Base-by-base conservation (phyloP, 2,797 vertebrate species). In the Phoxinus dragarum region DNA sequence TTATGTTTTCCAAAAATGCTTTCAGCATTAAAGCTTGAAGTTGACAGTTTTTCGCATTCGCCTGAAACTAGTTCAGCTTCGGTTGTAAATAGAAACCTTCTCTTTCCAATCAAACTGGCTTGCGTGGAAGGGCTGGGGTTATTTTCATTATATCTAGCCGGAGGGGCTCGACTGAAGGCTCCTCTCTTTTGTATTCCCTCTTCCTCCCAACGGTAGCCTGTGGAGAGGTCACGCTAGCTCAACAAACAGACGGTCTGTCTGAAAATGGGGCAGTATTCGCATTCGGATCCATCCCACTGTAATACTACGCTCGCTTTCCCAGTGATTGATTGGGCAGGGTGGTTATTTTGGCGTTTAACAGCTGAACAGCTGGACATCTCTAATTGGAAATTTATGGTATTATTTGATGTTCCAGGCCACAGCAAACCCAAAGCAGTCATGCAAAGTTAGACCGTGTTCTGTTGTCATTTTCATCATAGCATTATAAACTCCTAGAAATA, bases 371-470 rank as follows among this genome's bases (percentile, higher is more conserved):
- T 85, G 77, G 84, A 85, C 42, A 17, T 85, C 68, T 64, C 77
- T 85, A 80, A 85, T 85, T 80, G 68, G 84, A 85, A 66, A 85
- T 85, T 64, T 73, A 72, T 80, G 69, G 68, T 74, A 27, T 85
- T 85, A 80, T 54, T 64, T 73, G 14, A 42, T 73, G 54, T 73
- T 72, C 77, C 84, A 85, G 68, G 40, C 76, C 77, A 80, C 23
- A 52, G 40, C 42, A 73, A 85, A 85, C 40, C 34, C 56, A 85
- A 42, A 84, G 49, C 64, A 54, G 67, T 54, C 80, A 71, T 81
- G 66, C 49, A 71, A 69, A 69, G 47, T 81, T 81, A 54, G 23
- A 27, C 5, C 5, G 12, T 68, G 66, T 44, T 82, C 36, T 59
- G 34, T 21, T 73, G 38, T 82, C 78, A 34, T 61, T 72, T 61